Evolutionary conservation across 2,888 invertebrate species (phyloP).

Genomic region (Pantelozetes paolii): DNA sequence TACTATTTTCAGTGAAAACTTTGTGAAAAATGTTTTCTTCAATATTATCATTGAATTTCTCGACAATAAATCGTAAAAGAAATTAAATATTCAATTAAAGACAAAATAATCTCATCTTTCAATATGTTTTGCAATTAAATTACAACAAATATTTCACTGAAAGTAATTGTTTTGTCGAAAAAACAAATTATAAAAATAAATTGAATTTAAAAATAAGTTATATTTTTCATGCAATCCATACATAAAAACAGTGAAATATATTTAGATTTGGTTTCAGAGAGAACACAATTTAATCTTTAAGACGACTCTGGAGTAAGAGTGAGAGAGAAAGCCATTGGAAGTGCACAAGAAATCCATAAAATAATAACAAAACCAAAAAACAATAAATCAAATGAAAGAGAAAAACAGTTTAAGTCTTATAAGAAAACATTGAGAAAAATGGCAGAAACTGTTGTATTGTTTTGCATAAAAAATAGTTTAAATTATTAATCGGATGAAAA

Average conservation of each 20-base stretch:
- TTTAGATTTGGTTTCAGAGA: not conserved
- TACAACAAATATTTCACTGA: no score
- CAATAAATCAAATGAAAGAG: slow-evolving; percentile 11
- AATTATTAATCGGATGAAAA: slow-evolving; percentile 19
- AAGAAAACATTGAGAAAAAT: not conserved
- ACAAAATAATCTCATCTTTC: not conserved
- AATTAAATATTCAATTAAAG: no score
- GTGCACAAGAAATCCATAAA: not conserved
- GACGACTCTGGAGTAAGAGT: not conserved
- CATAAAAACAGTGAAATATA: not conserved
- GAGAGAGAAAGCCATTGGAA: not conserved
- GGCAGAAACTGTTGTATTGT: not conserved
- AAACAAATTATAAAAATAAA: not conserved
- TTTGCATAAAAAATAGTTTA: slow-evolving; percentile 13
- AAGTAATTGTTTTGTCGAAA: not conserved
- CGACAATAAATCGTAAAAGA: no score
- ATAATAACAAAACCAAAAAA: slow-evolving; percentile 22
- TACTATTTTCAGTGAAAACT: no score
- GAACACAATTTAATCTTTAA: slow-evolving; percentile 9
- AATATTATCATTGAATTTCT: no score
- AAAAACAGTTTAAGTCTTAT: not conserved
- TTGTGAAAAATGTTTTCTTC: no score
- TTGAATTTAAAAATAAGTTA: not conserved
- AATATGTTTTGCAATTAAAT: no score
- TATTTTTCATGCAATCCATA: not conserved